Percentiles rank a stretch among this genome's conserved stretches.
phyloP scores from a whole-genome alignment of 2,113 vertebrate species.

The Orcinus orca region DNA sequence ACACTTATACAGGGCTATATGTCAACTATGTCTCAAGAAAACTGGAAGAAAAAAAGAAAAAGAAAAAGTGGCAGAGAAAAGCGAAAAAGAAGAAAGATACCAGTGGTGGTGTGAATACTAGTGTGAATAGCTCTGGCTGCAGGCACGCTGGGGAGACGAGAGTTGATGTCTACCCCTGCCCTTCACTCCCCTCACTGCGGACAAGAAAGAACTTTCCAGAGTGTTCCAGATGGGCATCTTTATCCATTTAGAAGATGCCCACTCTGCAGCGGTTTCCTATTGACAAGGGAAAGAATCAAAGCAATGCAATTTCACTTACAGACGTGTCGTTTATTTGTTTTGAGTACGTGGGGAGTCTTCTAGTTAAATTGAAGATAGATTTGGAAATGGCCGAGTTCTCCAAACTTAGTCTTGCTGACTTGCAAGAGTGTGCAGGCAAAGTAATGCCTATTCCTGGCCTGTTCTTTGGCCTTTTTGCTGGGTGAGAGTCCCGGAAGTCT shows the following conservation, averaged over 20 bases:
- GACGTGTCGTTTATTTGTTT: not conserved
- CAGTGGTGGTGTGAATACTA: not conserved
- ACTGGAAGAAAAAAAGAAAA: not conserved
- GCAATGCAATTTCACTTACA: not conserved
- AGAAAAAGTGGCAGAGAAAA: not conserved
- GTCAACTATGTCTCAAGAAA: not conserved
- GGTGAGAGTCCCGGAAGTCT: not conserved
- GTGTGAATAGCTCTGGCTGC: accelerated
- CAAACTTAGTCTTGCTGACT: not conserved
- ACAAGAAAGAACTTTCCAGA: not conserved
- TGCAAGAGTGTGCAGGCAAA: not conserved
- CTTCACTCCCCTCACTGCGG: not conserved
- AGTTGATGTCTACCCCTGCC: not conserved
- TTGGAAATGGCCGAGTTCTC: not conserved
- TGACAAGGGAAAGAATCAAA: not conserved
- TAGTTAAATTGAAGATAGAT: not conserved
- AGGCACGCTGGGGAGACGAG: not conserved
- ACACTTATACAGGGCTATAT: not conserved
- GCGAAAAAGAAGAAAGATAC: not conserved
- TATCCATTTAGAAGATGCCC: not conserved
- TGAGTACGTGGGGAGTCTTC: not conserved
- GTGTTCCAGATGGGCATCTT: not conserved
- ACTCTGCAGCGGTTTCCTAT: not conserved
- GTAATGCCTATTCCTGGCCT: not conserved
- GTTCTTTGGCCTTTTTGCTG: not conserved